These are phyloP conservation scores for Seriola quinqueradiata DNA, from an alignment of 2,113 vertebrate genomes.

Conservation along the genomic window DNA sequence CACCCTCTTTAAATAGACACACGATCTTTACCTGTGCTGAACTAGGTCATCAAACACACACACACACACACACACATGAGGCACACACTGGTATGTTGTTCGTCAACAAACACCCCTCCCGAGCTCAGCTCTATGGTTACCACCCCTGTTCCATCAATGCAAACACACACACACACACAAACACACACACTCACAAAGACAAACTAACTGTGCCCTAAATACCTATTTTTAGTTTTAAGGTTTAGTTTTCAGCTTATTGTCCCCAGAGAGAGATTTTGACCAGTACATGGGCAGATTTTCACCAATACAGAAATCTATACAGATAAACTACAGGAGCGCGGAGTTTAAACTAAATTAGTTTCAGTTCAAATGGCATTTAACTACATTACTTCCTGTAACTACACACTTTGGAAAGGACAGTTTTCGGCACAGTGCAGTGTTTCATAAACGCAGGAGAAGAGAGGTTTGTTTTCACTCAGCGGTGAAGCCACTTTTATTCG, in stretches of 20 bases:
- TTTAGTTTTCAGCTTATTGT: background rate
- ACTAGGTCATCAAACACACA: slow-evolving; percentile 18
- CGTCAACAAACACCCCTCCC: slow-evolving; percentile 44
- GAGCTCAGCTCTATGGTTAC: slow-evolving; percentile 40
- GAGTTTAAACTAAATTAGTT: no score
- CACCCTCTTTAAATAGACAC: slow-evolving; percentile 50
- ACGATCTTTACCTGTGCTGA: slow-evolving; percentile 46
- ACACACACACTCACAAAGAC: background rate
- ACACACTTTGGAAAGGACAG: no score
- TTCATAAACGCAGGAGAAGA: no score
- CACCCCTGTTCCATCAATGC: slow-evolving; percentile 13
- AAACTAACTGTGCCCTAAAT: background rate
- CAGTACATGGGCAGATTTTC: no score
- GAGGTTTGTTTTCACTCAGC: no score
- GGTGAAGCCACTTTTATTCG: no score
- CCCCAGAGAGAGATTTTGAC: background rate
- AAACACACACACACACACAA: slow-evolving; percentile 19
- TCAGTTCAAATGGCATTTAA: no score
- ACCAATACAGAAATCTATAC: background rate
- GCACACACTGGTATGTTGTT: slow-evolving; percentile 53
- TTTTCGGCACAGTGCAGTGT: no score
- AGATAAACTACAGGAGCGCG: background rate
- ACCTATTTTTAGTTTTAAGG: background rate
- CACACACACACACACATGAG: slow-evolving; percentile 9
- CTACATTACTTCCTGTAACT: background rate